Evolutionary conservation across 2,113 vertebrate species (phyloP), one percentile per base, ranked within the genome.

Genomic region (Nycticorax nycticorax): DNA sequence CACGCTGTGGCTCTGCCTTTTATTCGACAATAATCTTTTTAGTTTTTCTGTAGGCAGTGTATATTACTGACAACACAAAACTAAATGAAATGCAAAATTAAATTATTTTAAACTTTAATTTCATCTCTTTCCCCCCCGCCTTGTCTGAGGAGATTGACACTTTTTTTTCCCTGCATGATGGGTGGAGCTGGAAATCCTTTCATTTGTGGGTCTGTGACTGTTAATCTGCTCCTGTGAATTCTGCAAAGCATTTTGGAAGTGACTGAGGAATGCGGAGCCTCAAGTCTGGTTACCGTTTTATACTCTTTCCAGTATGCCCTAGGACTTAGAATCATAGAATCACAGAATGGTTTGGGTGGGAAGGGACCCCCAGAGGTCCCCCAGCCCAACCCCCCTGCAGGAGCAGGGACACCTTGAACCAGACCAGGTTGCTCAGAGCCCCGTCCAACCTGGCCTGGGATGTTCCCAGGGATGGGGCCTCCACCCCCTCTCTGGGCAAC

Each of bases 171-270:
- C 43, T 43, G 32, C 35, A 8, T 60, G 66, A 75, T 17, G 50
- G 81, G 32, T 73, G 66, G 81, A 57, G 79, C 43, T 93, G 88
- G 83, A 90, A 92, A 85, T 27, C 39, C 73, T 93, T 91, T 91
- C 77, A 72, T 96, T 92, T 78, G 80, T 68, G 88, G 69, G 35
- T 28, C 60, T 81, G 57, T 33, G 79, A 88, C 73, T 16, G 55
- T 75, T 88, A 91, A 94, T 84, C 85, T 96, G 88, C 88, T 83
- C 88, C 95, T 88, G 79, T 9, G 24, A 83, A 57, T 33, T 53
- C 80, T 67, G 68, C 83, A 81, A 14, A 86, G 67, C 35, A 3
- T 81, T 82, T 47, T 76, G 37, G 37, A 28, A 78, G 75, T 0
- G 45, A 7, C 8, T 35, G 41, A 74, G 60, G 33, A 66, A 32